These are phyloP conservation scores for Atrichornis clamosus DNA, from an alignment of 2,113 vertebrate species.

Conservation along the genomic window DNA sequence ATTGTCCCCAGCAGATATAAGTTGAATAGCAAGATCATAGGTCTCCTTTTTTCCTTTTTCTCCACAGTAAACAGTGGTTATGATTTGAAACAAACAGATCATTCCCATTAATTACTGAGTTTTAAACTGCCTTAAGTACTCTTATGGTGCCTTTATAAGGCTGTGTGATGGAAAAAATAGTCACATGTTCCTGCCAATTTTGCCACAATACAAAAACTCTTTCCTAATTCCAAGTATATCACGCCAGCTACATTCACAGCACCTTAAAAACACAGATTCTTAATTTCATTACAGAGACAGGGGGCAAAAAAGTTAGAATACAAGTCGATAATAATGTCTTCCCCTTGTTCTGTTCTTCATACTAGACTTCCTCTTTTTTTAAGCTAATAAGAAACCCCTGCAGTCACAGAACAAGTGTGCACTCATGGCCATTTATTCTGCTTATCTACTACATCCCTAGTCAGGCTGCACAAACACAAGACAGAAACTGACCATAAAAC, in stretches of 20 bases:
- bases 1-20: neutral
- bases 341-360: neutral
- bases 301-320: neutral
- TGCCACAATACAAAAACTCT: neutral
- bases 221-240: neutral
- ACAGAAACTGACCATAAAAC: neutral
- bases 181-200: neutral
- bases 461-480: neutral
- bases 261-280: neutral
- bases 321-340: neutral
- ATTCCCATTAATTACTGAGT: neutral
- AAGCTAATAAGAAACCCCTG: neutral
- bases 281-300: neutral
- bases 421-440: neutral
- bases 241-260: neutral
- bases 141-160: neutral
- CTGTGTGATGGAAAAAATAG: neutral
- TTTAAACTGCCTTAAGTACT: neutral
- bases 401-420: accelerated
- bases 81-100: neutral
- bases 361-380: neutral
- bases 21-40: neutral
- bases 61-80: neutral
- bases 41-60: neutral
- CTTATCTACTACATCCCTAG: neutral